These are phyloP conservation scores for Parnassius glacialis DNA, from an alignment of 2,888 invertebrate genomes.

Conservation along the genomic window DNA sequence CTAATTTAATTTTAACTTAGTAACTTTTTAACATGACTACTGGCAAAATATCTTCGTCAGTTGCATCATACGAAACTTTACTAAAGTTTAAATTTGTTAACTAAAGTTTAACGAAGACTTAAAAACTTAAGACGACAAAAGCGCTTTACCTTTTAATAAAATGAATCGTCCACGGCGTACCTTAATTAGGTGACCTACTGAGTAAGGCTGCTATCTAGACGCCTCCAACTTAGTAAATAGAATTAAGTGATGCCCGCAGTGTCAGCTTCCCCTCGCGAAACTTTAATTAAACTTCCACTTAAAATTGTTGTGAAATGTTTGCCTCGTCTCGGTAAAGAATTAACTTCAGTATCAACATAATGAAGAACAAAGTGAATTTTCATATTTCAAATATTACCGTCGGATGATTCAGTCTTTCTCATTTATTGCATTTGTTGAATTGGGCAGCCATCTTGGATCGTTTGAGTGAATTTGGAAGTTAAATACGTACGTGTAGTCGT, in stretches of 20 bases:
- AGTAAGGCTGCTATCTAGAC: conserved; percentile 8
- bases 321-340: conserved; percentile 15
- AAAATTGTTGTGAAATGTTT: conserved; percentile 22
- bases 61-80: background rate
- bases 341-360: conserved; percentile 2
- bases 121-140: conserved; percentile 4
- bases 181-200: conserved; percentile 24
- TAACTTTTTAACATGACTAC: no score
- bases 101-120: conserved; percentile 2
- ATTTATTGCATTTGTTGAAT: background rate
- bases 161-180: conserved; percentile 12
- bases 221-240: conserved; percentile 22
- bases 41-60: no score
- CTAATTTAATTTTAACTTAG: no score
- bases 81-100: conserved; percentile 4
- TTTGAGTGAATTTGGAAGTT: background rate
- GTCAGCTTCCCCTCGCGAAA: conserved; percentile 17
- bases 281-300: conserved; percentile 25
- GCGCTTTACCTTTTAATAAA: conserved; percentile 15
- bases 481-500: background rate
- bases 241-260: conserved; percentile 21
- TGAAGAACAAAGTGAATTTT: conserved; percentile 7
- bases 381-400: conserved; percentile 2
- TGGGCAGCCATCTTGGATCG: background rate
- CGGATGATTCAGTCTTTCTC: background rate